phyloP scores from a whole-genome alignment of 2,113 vertebrate genomes.

The Gavia stellata region DNA sequence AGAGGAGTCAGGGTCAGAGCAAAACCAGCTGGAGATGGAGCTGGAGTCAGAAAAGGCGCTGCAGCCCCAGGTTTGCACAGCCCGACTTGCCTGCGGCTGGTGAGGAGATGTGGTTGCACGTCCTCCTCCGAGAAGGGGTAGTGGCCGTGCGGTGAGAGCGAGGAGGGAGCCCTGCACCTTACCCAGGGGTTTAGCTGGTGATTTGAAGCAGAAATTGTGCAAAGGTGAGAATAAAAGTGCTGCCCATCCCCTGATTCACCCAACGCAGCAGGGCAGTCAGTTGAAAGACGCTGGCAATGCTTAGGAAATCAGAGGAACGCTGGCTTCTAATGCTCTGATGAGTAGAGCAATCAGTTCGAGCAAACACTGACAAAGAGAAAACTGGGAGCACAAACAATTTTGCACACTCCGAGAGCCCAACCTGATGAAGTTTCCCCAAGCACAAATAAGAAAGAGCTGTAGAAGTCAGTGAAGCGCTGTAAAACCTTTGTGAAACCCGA shows the following conservation, averaged over 20 bases:
- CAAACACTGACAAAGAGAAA: background rate
- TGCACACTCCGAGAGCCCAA: background rate
- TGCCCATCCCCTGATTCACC: background rate
- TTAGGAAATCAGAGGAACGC: background rate
- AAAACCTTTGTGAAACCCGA: background rate
- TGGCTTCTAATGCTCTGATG: background rate
- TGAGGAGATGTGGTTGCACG: accelerated
- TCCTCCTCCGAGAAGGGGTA: background rate
- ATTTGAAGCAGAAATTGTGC: background rate
- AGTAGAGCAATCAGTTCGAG: background rate
- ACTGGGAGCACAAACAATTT: background rate
- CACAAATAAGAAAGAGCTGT: background rate
- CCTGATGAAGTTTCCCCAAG: background rate
- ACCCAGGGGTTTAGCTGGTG: background rate
- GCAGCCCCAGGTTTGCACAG: accelerated
- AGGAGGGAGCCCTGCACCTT: background rate
- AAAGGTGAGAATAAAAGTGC: background rate
- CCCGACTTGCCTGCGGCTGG: accelerated
- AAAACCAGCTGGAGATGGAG: background rate
- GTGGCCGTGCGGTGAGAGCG: accelerated
- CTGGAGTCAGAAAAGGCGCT: background rate
- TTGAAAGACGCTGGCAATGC: background rate
- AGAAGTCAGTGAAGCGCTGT: background rate
- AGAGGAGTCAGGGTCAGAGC: background rate
- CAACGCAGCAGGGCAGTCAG: background rate